Conservation (phyloP, 2,888 invertebrate genomes). For the Tholera decimalis region DNA sequence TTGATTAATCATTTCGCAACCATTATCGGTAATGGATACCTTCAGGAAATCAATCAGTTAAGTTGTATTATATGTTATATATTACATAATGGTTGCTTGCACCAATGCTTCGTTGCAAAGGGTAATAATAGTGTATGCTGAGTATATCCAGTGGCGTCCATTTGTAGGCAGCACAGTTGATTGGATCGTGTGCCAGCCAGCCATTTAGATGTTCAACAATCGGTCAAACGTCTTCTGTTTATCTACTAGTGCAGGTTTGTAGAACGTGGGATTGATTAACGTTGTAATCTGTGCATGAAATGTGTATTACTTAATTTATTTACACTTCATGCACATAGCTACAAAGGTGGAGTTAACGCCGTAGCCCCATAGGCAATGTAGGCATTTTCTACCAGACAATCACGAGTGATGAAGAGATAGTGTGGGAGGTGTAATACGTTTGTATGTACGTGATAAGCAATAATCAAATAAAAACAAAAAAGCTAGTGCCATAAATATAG, state of each 20-base stretch:
- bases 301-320: too few relatives aligned
- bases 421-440: too few relatives aligned
- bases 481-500: too few relatives aligned
- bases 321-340: too few relatives aligned
- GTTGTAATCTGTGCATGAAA: not conserved
- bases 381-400: too few relatives aligned
- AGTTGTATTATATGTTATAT: not conserved
- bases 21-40: not conserved
- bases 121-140: not conserved
- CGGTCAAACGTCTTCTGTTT: conserved; percentile 4
- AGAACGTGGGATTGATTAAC: not conserved
- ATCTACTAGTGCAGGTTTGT: not conserved
- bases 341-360: too few relatives aligned
- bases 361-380: too few relatives aligned
- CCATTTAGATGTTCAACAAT: conserved; percentile 13
- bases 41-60: conserved; percentile 6
- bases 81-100: conserved; percentile 7
- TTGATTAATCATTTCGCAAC: conserved; percentile 4
- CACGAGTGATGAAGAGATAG: too few relatives aligned
- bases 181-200: conserved; percentile 20
- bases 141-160: not conserved
- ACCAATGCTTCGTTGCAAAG: not conserved
- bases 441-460: too few relatives aligned
- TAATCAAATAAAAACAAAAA: too few relatives aligned
- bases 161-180: conserved; percentile 19